Conservation (phyloP, 2,797 vertebrate genomes). For the Takifugu rubripes region DNA sequence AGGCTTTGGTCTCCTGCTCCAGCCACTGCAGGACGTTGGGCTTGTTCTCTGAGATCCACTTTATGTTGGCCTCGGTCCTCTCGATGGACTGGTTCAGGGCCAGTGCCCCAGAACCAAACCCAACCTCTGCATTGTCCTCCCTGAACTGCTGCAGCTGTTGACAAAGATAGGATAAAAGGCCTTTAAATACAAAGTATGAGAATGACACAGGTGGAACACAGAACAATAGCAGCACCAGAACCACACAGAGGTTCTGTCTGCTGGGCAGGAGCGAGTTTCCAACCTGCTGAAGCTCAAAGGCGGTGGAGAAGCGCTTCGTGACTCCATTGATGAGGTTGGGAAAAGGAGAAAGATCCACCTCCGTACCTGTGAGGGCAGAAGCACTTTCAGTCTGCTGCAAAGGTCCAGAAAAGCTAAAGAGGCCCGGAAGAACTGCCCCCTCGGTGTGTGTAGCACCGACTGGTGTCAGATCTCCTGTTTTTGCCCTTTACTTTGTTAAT, state of each 20-base stretch:
- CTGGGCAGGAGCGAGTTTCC: slow-evolving; percentile 13
- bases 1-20: fast-evolving
- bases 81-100: slow-evolving; percentile 91
- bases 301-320: slow-evolving; percentile 81
- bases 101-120: slow-evolving; percentile 87
- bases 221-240: too few species aligned
- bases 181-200: not conserved
- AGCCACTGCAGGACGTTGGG: slow-evolving; percentile 74
- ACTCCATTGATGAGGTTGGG: slow-evolving; percentile 80
- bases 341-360: slow-evolving; percentile 91
- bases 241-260: not conserved
- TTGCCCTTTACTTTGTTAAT: not conserved
- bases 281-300: slow-evolving; percentile 87
- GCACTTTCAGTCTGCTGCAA: not conserved
- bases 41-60: slow-evolving; percentile 84
- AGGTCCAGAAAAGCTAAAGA: not conserved
- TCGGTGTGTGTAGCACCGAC: too few species aligned
- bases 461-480: too few species aligned
- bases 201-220: too few species aligned
- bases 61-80: slow-evolving; percentile 84
- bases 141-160: slow-evolving; percentile 85
- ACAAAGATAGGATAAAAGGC: not conserved
- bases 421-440: too few species aligned
- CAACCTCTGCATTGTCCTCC: slow-evolving; percentile 66
- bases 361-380: slow-evolving; percentile 77